Percentiles rank a stretch among this genome's conserved stretches.
Conservation (phyloP, 2,888 invertebrate genomes). For the Drosophila diplacantha region DNA sequence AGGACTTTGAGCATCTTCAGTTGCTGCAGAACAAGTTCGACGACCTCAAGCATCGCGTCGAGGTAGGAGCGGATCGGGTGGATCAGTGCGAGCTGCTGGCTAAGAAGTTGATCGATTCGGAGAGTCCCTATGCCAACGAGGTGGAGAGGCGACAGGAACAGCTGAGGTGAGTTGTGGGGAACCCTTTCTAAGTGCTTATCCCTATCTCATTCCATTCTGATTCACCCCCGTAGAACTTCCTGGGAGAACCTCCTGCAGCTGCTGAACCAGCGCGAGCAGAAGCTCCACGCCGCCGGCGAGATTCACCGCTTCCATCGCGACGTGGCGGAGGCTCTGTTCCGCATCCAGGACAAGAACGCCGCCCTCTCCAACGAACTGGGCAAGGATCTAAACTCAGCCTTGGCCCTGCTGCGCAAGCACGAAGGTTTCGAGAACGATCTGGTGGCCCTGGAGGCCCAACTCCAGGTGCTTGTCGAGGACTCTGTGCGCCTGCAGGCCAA, state of each 20-base stretch:
- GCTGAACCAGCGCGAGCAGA: slow-evolving; percentile 90
- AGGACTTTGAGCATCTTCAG: slow-evolving; percentile 94
- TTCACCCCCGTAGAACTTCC: slow-evolving; percentile 80
- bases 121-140: slow-evolving; percentile 90
- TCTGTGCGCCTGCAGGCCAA: slow-evolving; percentile 90
- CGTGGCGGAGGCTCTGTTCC: slow-evolving; percentile 91
- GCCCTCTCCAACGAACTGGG: slow-evolving; percentile 89
- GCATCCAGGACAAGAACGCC: slow-evolving; percentile 93
- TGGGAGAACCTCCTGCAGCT: slow-evolving; percentile 94
- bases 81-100: slow-evolving; percentile 94
- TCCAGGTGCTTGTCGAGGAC: slow-evolving; percentile 94
- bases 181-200: too few species aligned
- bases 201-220: neutral
- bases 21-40: slow-evolving; percentile 93
- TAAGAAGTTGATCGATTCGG: slow-evolving; percentile 90
- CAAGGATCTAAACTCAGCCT: slow-evolving; percentile 90
- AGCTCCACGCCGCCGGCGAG: slow-evolving; percentile 95
- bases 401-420: slow-evolving; percentile 89
- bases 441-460: slow-evolving; percentile 92
- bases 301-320: slow-evolving; percentile 98
- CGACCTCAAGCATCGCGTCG: slow-evolving; percentile 93
- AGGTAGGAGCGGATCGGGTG: slow-evolving; percentile 92
- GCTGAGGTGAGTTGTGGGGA: slow-evolving; percentile 82
- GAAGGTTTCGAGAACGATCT: slow-evolving; percentile 96
- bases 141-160: slow-evolving; percentile 92